phyloP scores from a whole-genome alignment of 1,140 invertebrate genomes.

The Nasonia vitripennis region DNA sequence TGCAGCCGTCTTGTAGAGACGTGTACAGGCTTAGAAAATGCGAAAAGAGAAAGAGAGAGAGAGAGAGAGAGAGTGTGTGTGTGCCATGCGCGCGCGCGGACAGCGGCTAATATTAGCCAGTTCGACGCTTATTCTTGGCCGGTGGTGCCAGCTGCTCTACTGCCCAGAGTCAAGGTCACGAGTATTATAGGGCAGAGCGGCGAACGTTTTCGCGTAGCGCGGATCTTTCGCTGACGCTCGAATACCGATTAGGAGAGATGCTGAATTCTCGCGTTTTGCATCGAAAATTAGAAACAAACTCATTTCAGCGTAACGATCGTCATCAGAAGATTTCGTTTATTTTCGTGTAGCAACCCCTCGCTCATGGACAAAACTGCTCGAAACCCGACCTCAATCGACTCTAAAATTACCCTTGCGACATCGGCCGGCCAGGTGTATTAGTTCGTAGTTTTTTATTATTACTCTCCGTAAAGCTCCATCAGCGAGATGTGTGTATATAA shows the following conservation, averaged over 20 bases:
- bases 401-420: not conserved
- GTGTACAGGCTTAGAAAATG: not conserved
- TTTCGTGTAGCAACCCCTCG: not conserved
- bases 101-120: slow-evolving; percentile 70
- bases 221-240: not conserved
- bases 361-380: not conserved
- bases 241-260: not conserved
- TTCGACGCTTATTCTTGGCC: slow-evolving; percentile 69
- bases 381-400: not conserved
- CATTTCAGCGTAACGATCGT: not conserved
- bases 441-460: not conserved
- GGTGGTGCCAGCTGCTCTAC: slow-evolving; percentile 65
- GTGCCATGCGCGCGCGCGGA: slow-evolving; percentile 54
- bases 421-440: not conserved
- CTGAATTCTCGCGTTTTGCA: no score
- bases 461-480: not conserved
- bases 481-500: no score
- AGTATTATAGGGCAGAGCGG: slow-evolving; percentile 63
- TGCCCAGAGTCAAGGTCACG: slow-evolving; percentile 73
- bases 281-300: no score
- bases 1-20: not conserved
- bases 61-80: not conserved
- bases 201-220: slow-evolving; percentile 14
- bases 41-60: not conserved
- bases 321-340: not conserved